Percentiles rank a stretch among this genome's conserved stretches.
Evolutionary conservation across 2,113 vertebrate species (phyloP).

Genomic region (Cyanoderma ruficeps): DNA sequence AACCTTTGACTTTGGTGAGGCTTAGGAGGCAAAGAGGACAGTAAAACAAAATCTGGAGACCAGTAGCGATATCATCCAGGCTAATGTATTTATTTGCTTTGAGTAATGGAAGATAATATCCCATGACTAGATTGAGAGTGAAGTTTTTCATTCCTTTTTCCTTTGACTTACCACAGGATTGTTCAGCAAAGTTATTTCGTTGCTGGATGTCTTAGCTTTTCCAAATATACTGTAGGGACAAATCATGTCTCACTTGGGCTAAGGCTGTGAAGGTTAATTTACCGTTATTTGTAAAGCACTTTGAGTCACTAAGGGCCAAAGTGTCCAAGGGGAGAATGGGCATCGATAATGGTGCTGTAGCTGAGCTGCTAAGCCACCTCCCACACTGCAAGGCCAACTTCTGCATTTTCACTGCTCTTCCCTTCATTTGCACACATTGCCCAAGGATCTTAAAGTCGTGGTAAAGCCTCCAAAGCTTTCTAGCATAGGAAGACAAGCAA

Average conservation of each 20-base stretch:
- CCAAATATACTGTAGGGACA: not conserved
- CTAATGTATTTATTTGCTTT: not conserved
- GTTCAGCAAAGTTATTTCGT: not conserved
- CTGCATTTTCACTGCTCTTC: not conserved
- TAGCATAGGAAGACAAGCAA: not conserved
- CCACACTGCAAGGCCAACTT: not conserved
- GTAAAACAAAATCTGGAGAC: not conserved
- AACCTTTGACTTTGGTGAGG: not conserved
- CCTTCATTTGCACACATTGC: not conserved
- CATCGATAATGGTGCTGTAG: fast-evolving
- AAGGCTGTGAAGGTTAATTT: not conserved
- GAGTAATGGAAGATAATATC: not conserved
- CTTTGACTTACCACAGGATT: not conserved
- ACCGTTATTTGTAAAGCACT: not conserved
- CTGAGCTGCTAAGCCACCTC: not conserved
- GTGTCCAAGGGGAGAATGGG: not conserved
- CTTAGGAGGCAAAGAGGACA: not conserved
- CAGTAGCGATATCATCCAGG: not conserved
- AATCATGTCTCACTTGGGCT: not conserved
- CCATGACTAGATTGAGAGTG: not conserved
- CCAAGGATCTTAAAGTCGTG: not conserved
- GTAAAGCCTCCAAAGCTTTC: not conserved
- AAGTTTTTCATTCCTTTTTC: not conserved
- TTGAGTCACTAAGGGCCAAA: not conserved
- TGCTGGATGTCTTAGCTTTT: not conserved